Evolutionary conservation across 2,888 invertebrate species (phyloP), one percentile per base, ranked within the genome.

Genomic region (Dilophus febrilis): DNA sequence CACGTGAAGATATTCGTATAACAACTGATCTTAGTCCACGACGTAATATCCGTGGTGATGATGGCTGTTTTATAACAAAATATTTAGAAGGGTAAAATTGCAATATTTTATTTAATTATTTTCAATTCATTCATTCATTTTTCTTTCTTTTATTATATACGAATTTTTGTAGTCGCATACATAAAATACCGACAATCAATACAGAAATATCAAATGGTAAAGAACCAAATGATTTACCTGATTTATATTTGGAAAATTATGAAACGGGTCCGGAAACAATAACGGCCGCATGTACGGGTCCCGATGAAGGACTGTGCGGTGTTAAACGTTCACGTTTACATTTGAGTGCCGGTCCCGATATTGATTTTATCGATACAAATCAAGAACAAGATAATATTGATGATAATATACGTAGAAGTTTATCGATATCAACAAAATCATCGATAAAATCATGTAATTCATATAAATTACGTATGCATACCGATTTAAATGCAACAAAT

Each of bases 211-310:
- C 75, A 47, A 74, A 76, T 51, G 82, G 81, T 4, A 73, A 76
- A 52, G 74, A 71, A 49, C 75, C 79, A 37, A 74, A 77, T 39
- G 80, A 82, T 54, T 63, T 86, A 48, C 83, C 84, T 1, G 70
- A 67, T 49, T 70, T 62, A 42, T 61, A 67, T 42, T 54, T 77
- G 37, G 69, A 64, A 11, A 48, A 54, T 17, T 70, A 70, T 51
- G 57, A 64, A 31, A 64, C 62, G 28, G 70, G 72, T 13, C 54
- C 66, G 22, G 64, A 66, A 40, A 68, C 71, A 37, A 65, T 83
- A 38, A 65, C 77, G 41, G 77, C 81, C 10, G 77, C 84, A 40
- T 76, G 75, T 52, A 81, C 86, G 1, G 88, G 88, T 8, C 88
- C 88, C 1, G 78, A 80, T 50, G 78, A 76, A 42, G 88, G 88